Conservation (phyloP, 1,140 invertebrate species). For the Mylabris phalerata region DNA sequence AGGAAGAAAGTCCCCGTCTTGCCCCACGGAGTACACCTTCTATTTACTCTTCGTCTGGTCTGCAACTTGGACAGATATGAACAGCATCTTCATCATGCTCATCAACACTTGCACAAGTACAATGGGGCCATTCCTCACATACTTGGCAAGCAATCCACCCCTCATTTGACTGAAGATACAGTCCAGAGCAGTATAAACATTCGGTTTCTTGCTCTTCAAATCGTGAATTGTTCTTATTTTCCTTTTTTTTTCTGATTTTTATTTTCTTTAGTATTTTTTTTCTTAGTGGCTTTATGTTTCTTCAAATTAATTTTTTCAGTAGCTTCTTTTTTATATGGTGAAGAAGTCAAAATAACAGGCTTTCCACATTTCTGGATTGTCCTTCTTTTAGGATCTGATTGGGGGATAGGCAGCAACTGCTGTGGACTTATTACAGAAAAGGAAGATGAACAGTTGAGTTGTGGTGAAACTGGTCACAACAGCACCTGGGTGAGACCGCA, state of each 20-base stretch:
- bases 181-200: constrained; percentile 20
- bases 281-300: background rate
- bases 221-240: background rate
- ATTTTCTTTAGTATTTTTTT: background rate
- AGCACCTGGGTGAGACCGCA: constrained; percentile 19
- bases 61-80: constrained; percentile 6
- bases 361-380: constrained; percentile 16
- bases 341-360: constrained; percentile 33
- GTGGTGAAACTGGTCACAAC: constrained; percentile 16
- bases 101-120: constrained; percentile 4
- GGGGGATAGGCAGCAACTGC: background rate
- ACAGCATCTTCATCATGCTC: background rate
- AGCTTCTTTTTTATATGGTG: constrained; percentile 26
- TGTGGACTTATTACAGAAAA: background rate
- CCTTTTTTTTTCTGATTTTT: background rate
- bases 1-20: background rate
- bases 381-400: background rate
- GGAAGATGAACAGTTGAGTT: background rate
- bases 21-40: background rate
- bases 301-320: background rate
- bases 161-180: constrained; percentile 8
- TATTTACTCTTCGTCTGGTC: no score
- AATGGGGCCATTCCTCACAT: constrained; percentile 6
- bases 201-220: constrained; percentile 4
- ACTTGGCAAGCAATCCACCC: constrained; percentile 6